Percentiles rank a stretch among this genome's conserved stretches.
These are phyloP conservation scores for Akabosia matsudoensis DNA, from an alignment of 1,140 invertebrate genomes.

Conservation along the genomic window DNA sequence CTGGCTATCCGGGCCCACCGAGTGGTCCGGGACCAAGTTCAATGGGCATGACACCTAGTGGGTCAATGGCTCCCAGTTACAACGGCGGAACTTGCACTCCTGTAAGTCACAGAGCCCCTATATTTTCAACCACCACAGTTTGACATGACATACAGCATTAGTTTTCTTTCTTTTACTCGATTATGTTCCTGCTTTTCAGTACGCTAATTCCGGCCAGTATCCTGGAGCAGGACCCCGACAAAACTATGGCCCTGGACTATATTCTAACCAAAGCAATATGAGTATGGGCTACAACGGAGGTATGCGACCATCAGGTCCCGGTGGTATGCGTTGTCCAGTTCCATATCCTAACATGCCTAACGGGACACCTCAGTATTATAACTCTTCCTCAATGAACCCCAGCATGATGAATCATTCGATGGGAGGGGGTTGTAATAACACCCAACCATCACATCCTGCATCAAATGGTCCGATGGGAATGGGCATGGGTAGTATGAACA, in stretches of 20 bases:
- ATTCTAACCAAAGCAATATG: conserved; percentile 12
- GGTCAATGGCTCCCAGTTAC: conserved; percentile 38
- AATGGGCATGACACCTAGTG: conserved; percentile 30
- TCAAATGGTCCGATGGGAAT: conserved; percentile 29
- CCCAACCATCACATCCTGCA: conserved; percentile 2
- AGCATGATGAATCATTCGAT: conserved; percentile 14
- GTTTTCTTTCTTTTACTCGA: neutral
- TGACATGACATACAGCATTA: neutral
- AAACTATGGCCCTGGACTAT: neutral
- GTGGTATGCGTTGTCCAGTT: conserved; percentile 6
- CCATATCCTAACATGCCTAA: conserved; percentile 3
- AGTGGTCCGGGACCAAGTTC: conserved; percentile 23
- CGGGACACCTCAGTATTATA: conserved; percentile 9
- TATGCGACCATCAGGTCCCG: neutral
- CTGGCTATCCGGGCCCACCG: conserved; percentile 35
- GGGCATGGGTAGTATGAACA: conserved; percentile 33
- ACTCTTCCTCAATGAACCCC: conserved; percentile 1
- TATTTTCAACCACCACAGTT: conserved; percentile 40
- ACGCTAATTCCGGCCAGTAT: neutral
- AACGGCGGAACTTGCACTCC: conserved; percentile 42
- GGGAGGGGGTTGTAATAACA: conserved; percentile 1
- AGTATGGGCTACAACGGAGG: neutral
- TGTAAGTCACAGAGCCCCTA: conserved; percentile 36
- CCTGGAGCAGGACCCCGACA: neutral
- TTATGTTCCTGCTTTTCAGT: conserved; percentile 13